These are phyloP conservation scores for Clarias platycephalus DNA, from an alignment of 2,797 vertebrate species.

Conservation along the genomic window DNA sequence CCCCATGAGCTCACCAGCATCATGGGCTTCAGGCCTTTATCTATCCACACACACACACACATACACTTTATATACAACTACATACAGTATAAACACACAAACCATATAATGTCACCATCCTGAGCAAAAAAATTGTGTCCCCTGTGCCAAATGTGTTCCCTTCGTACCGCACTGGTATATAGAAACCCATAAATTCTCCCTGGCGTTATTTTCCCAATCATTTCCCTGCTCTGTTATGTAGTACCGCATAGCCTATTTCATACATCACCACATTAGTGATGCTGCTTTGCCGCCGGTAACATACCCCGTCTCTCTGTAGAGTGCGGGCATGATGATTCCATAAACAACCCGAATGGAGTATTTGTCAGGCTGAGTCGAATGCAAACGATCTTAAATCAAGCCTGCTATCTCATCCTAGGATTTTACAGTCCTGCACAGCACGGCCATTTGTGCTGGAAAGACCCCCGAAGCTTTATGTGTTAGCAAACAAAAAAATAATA, in stretches of 20 bases:
- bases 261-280: conserved; percentile 49
- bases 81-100: not conserved
- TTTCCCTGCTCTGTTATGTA: conserved; percentile 61
- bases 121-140: not conserved
- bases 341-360: conserved; percentile 75
- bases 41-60: conserved; percentile 8
- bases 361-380: conserved; percentile 70
- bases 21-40: conserved; percentile 16
- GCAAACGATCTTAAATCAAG: conserved; percentile 76
- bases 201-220: conserved; percentile 38
- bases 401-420: conserved; percentile 62
- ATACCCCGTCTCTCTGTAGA: conserved; percentile 67
- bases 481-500: conserved; percentile 65
- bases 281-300: conserved; percentile 65
- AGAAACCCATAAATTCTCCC: conserved; percentile 36
- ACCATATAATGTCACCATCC: not conserved
- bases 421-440: conserved; percentile 59
- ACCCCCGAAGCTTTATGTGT: conserved; percentile 70
- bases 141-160: not conserved
- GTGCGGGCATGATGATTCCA: conserved; percentile 72
- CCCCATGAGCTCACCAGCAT: conserved; percentile 50
- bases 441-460: conserved; percentile 73
- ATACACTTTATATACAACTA: not conserved
- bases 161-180: conserved; percentile 1
- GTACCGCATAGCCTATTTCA: conserved; percentile 56